Conservation (phyloP, 1,140 invertebrate species). For the Pentalonia nigronervosa region DNA sequence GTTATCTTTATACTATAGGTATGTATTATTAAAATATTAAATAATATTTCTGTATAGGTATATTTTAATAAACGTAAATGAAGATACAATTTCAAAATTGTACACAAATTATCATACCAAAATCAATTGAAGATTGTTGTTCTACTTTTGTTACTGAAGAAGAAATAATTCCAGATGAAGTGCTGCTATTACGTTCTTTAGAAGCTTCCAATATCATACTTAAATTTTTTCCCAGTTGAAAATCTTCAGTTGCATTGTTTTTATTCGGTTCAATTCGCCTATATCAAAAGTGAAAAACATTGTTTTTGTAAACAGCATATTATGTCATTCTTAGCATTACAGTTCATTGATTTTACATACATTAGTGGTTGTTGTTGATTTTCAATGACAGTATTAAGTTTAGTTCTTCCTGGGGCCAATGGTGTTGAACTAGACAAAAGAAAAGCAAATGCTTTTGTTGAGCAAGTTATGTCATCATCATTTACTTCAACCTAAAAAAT, state of each 20-base stretch:
- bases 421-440: slow-evolving; percentile 54
- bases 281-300: neutral
- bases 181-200: slow-evolving; percentile 60
- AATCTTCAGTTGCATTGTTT: neutral
- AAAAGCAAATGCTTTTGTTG: slow-evolving; percentile 55
- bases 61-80: neutral
- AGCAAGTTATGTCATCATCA: slow-evolving; percentile 53
- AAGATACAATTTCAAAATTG: neutral
- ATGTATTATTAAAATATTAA: no score
- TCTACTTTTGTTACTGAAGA: neutral
- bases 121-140: slow-evolving; percentile 43
- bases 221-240: slow-evolving; percentile 53
- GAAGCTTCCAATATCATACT: slow-evolving; percentile 61
- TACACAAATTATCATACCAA: neutral
- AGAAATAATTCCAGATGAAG: slow-evolving; percentile 37
- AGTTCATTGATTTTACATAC: neutral
- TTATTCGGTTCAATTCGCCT: neutral
- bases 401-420: neutral
- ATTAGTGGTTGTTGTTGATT: neutral
- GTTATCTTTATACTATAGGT: no score
- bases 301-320: neutral
- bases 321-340: neutral
- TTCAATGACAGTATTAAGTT: neutral
- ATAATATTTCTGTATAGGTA: no score
- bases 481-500: slow-evolving; percentile 26